These are phyloP conservation scores for Dynastes grantii DNA, from an alignment of 2,888 invertebrate genomes.

Conservation along the genomic window DNA sequence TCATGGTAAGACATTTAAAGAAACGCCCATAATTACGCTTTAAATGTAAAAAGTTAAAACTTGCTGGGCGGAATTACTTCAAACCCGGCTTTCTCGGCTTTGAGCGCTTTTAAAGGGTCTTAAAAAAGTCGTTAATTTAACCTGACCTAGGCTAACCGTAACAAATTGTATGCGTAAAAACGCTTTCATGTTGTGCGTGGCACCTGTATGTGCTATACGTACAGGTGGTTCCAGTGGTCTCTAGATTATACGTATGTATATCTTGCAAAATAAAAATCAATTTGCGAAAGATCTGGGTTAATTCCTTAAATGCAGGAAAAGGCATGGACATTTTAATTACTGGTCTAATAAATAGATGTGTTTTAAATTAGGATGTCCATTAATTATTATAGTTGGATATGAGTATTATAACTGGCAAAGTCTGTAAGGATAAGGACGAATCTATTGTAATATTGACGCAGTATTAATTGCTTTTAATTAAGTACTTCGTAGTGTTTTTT, in stretches of 20 bases:
- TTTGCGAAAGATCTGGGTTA: background rate
- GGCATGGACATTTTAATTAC: background rate
- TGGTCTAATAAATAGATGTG: background rate
- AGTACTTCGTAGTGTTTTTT: too few relatives aligned
- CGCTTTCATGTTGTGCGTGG: background rate
- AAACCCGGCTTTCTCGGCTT: background rate
- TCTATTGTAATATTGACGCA: background rate
- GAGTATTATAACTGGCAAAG: background rate
- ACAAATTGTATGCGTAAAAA: background rate
- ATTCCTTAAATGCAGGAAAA: background rate
- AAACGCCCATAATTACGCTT: slow-evolving; percentile 2
- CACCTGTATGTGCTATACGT: background rate
- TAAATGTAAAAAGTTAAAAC: background rate
- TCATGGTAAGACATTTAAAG: background rate
- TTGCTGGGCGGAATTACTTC: background rate
- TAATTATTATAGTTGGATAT: background rate
- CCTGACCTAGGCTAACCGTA: background rate
- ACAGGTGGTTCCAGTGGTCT: slow-evolving; percentile 1
- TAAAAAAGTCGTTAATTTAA: slow-evolving; percentile 11
- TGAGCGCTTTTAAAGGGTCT: slow-evolving; percentile 9
- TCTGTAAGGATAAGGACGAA: background rate
- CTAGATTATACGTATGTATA: background rate
- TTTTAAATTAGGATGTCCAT: background rate
- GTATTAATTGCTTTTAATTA: background rate
- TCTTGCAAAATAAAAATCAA: background rate